Conservation (phyloP, 2,113 vertebrate species). For the Monopterus albus region DNA sequence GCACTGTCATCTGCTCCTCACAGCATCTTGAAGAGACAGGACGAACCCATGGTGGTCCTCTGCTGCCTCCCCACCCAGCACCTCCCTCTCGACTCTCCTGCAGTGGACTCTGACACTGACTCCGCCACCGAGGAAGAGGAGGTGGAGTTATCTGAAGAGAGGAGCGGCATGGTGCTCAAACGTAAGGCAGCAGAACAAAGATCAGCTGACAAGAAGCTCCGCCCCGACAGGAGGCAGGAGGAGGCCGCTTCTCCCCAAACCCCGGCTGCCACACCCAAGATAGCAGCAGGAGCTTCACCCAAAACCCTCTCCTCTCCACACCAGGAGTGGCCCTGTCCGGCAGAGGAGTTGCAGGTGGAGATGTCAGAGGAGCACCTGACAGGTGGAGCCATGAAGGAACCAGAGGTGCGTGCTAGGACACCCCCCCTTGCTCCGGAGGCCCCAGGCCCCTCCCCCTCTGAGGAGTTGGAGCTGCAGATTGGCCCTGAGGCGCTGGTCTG, state of each 20-base stretch:
- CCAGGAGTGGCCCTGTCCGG: constrained; percentile 35
- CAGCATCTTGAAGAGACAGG: constrained; percentile 61
- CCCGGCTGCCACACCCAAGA: constrained; percentile 56
- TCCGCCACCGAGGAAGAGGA: constrained; percentile 85
- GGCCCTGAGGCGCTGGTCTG: constrained; percentile 93
- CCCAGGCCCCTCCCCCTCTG: not conserved
- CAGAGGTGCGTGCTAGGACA: constrained; percentile 79
- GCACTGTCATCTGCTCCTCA: constrained; percentile 56
- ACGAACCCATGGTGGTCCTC: constrained; percentile 78
- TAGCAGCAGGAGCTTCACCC: constrained; percentile 40
- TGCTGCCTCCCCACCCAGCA: constrained; percentile 62
- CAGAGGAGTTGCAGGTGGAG: constrained; percentile 10
- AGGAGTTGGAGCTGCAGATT: constrained; percentile 85
- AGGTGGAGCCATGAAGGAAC: constrained; percentile 58
- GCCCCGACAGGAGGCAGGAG: constrained; percentile 84
- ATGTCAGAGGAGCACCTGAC: constrained; percentile 17
- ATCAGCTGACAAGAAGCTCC: constrained; percentile 87
- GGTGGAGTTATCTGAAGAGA: constrained; percentile 77
- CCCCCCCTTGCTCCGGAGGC: constrained; percentile 82
- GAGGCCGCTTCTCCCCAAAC: constrained; percentile 64
- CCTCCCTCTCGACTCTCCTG: constrained; percentile 36
- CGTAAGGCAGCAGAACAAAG: constrained; percentile 87
- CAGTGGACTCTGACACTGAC: constrained; percentile 83
- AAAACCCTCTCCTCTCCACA: constrained; percentile 17
- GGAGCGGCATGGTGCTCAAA: constrained; percentile 74